phyloP scores from a whole-genome alignment of 2,113 vertebrate species.

The Hemibagrus wyckioides region DNA sequence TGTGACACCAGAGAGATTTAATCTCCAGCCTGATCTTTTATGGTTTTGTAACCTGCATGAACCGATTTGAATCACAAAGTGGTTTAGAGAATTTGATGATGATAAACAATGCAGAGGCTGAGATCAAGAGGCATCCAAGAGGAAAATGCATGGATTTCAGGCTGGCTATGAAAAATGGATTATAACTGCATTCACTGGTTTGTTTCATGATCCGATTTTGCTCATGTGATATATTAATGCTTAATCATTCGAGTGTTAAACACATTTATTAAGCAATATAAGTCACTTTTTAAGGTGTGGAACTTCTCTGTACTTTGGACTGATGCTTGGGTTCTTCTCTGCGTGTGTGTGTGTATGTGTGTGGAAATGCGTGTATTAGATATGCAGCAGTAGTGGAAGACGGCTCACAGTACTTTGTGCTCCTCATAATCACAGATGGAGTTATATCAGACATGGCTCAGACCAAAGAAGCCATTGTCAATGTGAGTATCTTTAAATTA shows the following conservation, averaged over 20 bases:
- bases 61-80: constrained; percentile 9
- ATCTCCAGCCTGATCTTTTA: not conserved
- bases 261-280: not conserved
- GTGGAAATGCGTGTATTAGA: constrained; percentile 62
- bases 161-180: constrained; percentile 18
- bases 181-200: constrained; percentile 6
- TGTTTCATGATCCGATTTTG: constrained; percentile 9
- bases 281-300: not conserved
- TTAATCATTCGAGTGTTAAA: not conserved
- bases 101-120: constrained; percentile 28
- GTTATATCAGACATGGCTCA: constrained; percentile 98
- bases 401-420: constrained; percentile 90
- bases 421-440: constrained; percentile 95
- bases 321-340: not conserved
- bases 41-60: not conserved
- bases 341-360: constrained; percentile 1
- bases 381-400: constrained; percentile 85
- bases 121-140: constrained; percentile 24
- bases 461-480: constrained; percentile 97
- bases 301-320: not conserved
- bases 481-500: constrained; percentile 75
- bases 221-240: constrained; percentile 6
- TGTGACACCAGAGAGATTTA: constrained; percentile 13
- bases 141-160: constrained; percentile 36
- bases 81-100: constrained; percentile 16